Evolutionary conservation across 1,140 invertebrate genomes (phyloP).

Genomic region (Pseudomyrmex flavicornis): DNA sequence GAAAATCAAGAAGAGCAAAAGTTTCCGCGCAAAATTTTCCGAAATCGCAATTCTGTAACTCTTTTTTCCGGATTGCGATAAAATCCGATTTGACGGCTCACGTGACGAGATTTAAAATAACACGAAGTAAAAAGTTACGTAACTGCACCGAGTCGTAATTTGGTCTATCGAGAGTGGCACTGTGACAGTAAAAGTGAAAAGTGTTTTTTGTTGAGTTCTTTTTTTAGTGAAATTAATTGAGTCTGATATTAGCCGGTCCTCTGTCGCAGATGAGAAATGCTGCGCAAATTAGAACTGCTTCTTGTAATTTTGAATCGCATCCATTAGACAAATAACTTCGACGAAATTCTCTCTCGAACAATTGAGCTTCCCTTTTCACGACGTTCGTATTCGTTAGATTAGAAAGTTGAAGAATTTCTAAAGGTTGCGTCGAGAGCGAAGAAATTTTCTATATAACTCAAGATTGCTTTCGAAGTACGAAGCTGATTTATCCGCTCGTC

Average conservation of each 20-base stretch:
- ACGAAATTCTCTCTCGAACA: neutral
- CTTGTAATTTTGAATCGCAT: constrained; percentile 1
- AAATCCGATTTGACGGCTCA: neutral
- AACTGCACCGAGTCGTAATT: neutral
- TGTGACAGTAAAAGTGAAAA: constrained; percentile 40
- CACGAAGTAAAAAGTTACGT: neutral
- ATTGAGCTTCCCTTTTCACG: neutral
- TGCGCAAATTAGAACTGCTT: neutral
- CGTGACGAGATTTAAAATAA: constrained; percentile 2
- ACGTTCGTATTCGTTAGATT: neutral
- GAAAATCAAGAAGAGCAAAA: neutral
- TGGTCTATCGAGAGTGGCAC: neutral
- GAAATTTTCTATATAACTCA: constrained; percentile 13
- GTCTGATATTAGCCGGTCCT: neutral
- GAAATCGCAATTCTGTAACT: neutral
- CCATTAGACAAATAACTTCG: constrained; percentile 1
- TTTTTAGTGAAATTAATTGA: constrained; percentile 2
- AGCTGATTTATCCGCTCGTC: constrained; percentile 4
- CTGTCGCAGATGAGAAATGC: constrained; percentile 1
- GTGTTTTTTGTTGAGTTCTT: neutral
- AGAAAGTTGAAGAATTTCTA: constrained; percentile 14
- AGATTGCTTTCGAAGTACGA: constrained; percentile 34
- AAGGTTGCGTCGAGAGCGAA: neutral
- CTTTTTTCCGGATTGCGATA: neutral
- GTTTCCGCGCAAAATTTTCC: neutral